Evolutionary conservation across 2,797 vertebrate genomes (phyloP), one percentile per base, ranked within the genome.

Genomic region (Acipenser ruthenus): DNA sequence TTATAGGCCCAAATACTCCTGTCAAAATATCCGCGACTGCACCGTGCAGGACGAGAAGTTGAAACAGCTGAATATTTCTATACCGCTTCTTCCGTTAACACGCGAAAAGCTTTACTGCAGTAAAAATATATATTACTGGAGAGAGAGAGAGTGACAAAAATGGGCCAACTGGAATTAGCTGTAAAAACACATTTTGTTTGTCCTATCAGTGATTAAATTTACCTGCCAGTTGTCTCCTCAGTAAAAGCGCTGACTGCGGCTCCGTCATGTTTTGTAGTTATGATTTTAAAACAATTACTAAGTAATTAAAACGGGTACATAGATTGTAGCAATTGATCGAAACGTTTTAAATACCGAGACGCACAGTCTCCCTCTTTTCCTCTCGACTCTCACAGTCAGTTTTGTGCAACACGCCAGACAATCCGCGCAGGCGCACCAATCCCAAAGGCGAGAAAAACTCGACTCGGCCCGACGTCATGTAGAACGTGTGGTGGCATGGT

Each of bases 211-310:
- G 73, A 75, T 79, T 70, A 37, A 58, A 67, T 70, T 94, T 91
- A 98, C 95, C 95, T 93, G 95, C 94, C 73, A 97, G 91, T 89
- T 98, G 95, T 88, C 94, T 95, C 87, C 93, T 91, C 87, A 97
- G 91, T 81, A 97, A 89, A 90, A 97, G 87, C 80, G 89, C 94
- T 71, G 94, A 94, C 88, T 96, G 95, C 74, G 93, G 92, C 91
- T 97, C 95, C 91, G 94, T 96, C 95, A 97, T 98, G 71, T 78
- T 80, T 56, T 75, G 56, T 63, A 52, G 48, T 69, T 52, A 60
- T 8, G 49, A 69, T 66, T 62, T 37, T 65, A 62, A 10, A 63
- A 62, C 13, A 64, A 74, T 23, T 60, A 67, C 58, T 58, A 50
- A 62, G 18, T 63, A 73, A 64, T 18, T 18, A 18, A 18, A 18